A percentile compares a stretch with the other conserved stretches of the same genome.
Evolutionary conservation across 2,888 invertebrate genomes (phyloP).

Genomic region (Temnothorax unifasciatus): DNA sequence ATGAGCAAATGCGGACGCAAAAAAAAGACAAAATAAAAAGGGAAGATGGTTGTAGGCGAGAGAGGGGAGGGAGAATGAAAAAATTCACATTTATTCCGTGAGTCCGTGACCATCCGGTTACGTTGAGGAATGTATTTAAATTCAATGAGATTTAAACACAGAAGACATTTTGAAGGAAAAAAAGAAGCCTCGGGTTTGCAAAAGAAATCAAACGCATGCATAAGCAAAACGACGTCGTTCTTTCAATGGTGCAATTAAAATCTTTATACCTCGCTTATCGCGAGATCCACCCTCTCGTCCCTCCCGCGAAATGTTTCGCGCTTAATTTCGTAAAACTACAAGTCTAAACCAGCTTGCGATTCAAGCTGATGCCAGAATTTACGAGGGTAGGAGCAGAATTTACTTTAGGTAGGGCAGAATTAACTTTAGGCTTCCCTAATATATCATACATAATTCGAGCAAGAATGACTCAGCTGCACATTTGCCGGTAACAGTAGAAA

Average conservation of each 20-base stretch:
- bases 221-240: constrained; percentile 34
- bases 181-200: constrained; percentile 7
- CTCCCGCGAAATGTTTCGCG: neutral
- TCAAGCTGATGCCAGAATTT: constrained; percentile 32
- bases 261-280: constrained; percentile 9
- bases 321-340: constrained; percentile 32
- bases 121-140: constrained; percentile 45
- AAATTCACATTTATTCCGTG: constrained; percentile 45
- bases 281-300: neutral
- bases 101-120: constrained; percentile 33
- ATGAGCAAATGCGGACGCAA: constrained; percentile 16
- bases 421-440: constrained; percentile 11
- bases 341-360: neutral
- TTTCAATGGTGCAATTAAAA: constrained; percentile 41
- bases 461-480: neutral
- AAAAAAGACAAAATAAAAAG: neutral
- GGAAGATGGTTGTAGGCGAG: too few relatives aligned
- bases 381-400: neutral
- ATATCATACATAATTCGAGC: constrained; percentile 16
- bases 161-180: constrained; percentile 33
- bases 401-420: constrained; percentile 7
- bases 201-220: constrained; percentile 54
- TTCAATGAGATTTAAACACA: constrained; percentile 50
- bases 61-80: neutral
- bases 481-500: neutral